Conservation (phyloP, 2,113 vertebrate genomes). For the Casuarius casuarius region DNA sequence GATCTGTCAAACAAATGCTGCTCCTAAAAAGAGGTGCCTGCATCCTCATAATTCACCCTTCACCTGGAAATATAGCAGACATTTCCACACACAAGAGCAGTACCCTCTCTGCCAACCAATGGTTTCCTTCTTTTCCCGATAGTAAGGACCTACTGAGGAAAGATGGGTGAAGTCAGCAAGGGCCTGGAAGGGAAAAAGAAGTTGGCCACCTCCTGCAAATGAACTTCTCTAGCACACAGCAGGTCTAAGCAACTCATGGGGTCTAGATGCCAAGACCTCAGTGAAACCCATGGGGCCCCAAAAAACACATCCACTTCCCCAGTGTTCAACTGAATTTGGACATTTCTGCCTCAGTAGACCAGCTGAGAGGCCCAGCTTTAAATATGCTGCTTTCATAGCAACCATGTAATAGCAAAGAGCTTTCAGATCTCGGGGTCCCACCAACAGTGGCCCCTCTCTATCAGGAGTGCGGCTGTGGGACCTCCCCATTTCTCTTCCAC, state of each 20-base stretch:
- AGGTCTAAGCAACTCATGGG: neutral
- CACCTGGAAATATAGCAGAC: neutral
- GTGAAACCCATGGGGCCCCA: neutral
- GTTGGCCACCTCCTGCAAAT: neutral
- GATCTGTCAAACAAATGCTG: neutral
- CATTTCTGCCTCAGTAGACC: neutral
- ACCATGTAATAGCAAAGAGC: fast-evolving
- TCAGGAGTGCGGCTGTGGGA: neutral
- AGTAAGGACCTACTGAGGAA: neutral
- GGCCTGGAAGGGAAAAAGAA: neutral
- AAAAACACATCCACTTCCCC: neutral
- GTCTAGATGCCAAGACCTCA: neutral
- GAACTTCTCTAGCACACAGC: neutral
- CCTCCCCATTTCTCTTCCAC: neutral
- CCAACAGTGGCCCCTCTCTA: neutral
- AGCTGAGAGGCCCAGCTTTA: neutral
- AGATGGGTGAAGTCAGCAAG: neutral
- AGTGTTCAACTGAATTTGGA: neutral
- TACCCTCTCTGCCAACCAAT: neutral
- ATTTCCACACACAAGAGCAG: neutral
- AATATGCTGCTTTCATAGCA: neutral
- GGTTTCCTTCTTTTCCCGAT: neutral
- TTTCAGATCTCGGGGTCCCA: fast-evolving
- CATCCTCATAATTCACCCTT: neutral
- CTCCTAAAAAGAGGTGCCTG: neutral